These are phyloP conservation scores for Drosophila dunni DNA, from an alignment of 1,140 invertebrate species.

Conservation along the genomic window DNA sequence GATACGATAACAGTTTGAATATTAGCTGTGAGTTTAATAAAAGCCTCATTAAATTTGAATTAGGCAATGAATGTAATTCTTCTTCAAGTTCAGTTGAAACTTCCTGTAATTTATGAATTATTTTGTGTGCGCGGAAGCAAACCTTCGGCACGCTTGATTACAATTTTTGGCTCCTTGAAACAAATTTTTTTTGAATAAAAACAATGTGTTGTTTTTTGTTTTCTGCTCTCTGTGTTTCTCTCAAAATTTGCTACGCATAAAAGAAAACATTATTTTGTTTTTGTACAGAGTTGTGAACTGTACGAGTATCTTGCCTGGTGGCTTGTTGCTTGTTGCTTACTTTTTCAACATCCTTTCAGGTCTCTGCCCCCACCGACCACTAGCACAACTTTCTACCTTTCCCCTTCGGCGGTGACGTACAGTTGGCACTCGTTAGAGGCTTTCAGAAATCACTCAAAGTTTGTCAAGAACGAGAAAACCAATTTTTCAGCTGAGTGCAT, in stretches of 20 bases:
- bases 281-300: conserved; percentile 15
- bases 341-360: conserved; percentile 7
- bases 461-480: conserved; percentile 83
- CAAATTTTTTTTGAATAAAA: conserved; percentile 57
- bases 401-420: neutral
- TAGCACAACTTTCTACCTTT: neutral
- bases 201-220: conserved; percentile 27
- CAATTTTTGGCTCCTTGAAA: conserved; percentile 59
- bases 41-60: conserved; percentile 49
- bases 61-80: conserved; percentile 17
- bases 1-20: neutral
- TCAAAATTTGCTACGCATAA: conserved; percentile 30
- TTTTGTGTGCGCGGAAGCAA: conserved; percentile 49
- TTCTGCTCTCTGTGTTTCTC: neutral
- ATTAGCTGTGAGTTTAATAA: conserved; percentile 1
- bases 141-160: conserved; percentile 70
- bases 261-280: conserved; percentile 53
- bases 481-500: conserved; percentile 84
- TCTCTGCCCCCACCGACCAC: neutral
- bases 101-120: conserved; percentile 66
- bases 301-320: neutral
- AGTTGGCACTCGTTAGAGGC: conserved; percentile 64
- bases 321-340: conserved; percentile 63
- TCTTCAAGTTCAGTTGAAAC: neutral
- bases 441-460: conserved; percentile 83